phyloP scores from a whole-genome alignment of 2,113 vertebrate species.

The Bubalus kerabau region DNA sequence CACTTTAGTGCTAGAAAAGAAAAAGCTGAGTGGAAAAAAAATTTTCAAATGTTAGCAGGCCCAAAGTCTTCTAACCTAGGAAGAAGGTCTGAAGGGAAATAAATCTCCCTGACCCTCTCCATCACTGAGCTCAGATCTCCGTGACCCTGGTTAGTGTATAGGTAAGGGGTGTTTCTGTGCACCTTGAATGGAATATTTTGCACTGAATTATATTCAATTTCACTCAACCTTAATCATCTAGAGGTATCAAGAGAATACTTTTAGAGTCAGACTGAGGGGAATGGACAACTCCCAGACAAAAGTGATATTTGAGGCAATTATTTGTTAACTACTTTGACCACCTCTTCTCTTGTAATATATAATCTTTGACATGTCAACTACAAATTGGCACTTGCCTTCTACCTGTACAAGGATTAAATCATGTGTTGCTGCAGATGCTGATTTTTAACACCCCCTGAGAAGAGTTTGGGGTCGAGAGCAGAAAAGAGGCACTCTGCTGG shows the following conservation, averaged over 20 bases:
- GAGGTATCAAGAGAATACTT: not conserved
- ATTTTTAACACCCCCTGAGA: not conserved
- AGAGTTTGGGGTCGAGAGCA: not conserved
- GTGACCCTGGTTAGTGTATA: not conserved
- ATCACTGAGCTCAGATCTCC: not conserved
- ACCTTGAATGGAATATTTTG: not conserved
- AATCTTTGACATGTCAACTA: not conserved
- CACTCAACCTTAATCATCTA: not conserved
- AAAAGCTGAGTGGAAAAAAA: not conserved
- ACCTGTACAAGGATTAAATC: not conserved
- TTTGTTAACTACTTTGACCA: not conserved
- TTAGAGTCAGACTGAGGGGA: not conserved
- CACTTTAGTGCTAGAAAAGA: not conserved
- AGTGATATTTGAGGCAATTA: not conserved
- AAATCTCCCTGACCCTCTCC: not conserved
- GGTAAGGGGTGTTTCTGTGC: not conserved
- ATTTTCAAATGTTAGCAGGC: slow-evolving; percentile 21
- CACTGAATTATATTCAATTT: not conserved
- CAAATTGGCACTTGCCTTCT: not conserved
- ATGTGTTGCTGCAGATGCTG: not conserved
- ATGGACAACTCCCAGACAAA: not conserved
- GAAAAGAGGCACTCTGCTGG: not conserved
- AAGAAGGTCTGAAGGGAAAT: not conserved
- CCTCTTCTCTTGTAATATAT: not conserved
- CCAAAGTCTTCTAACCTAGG: not conserved